phyloP scores from a whole-genome alignment of 2,797 vertebrate species.

The Cercopithecus mitis region DNA sequence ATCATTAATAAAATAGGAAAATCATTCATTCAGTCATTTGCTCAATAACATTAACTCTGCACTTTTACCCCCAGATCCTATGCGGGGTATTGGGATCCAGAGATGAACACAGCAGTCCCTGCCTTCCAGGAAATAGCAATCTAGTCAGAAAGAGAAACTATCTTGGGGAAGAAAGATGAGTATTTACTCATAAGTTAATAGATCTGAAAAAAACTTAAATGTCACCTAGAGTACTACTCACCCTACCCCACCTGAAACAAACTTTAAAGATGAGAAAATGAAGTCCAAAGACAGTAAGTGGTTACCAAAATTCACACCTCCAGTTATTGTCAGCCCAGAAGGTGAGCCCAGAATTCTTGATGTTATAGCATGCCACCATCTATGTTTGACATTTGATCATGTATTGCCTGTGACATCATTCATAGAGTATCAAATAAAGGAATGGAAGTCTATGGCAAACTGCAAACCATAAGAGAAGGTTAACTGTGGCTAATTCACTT shows the following conservation, averaged over 20 bases:
- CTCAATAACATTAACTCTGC: background rate
- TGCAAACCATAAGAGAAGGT: background rate
- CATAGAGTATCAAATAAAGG: background rate
- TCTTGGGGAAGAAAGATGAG: background rate
- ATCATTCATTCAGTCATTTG: background rate
- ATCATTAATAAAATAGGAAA: background rate
- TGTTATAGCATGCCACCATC: background rate
- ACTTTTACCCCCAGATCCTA: background rate
- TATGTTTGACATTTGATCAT: background rate
- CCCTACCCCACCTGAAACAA: conserved; percentile 34
- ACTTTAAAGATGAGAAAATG: conserved; percentile 38
- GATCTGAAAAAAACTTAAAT: conserved; percentile 29
- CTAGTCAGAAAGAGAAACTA: conserved; percentile 59
- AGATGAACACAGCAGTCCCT: background rate
- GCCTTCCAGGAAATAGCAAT: conserved; percentile 53
- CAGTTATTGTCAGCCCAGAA: background rate
- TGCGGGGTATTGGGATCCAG: background rate
- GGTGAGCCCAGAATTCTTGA: background rate
- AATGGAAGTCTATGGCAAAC: background rate
- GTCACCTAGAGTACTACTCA: conserved; percentile 24
- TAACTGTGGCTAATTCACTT: background rate
- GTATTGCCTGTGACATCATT: background rate
- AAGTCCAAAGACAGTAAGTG: background rate
- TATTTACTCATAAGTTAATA: conserved; percentile 28
- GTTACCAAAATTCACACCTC: conserved; percentile 14